Base-by-base conservation (phyloP, 2,113 vertebrate genomes). In the Cricetomys ansorgei region DNA sequence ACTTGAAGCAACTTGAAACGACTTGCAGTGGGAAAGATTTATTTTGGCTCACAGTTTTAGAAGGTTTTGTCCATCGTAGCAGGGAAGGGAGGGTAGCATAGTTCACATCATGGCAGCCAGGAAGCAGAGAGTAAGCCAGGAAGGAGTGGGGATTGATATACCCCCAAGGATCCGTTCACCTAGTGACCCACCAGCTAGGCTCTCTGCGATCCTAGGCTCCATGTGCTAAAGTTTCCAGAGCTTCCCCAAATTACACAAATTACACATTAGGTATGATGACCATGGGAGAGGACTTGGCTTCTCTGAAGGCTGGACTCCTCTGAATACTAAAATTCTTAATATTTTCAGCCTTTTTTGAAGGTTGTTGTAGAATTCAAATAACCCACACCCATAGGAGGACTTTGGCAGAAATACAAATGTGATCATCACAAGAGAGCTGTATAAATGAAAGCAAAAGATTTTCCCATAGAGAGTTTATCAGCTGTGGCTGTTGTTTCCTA, bases 371-470 rank as follows among this genome's bases (percentile, higher is more conserved):
- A 67, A 73, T 45, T 69, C 40, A 57, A 88, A 76, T 65, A 64
- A 87, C 67, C 25, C 25, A n/a, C 55, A 48, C 37, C 0, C 27
- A 37, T 65, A 59, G 34, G 50, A 87, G 69, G 50, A 55, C 19
- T 96, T 90, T 70, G 80, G 34, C 87, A 90, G 50, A 34, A 57
- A 73, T 89, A 65, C 89, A 94, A 96, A 73, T 40, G 9, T 89
- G 50, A 55, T 43, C 92, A 70, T 55, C 27, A 85, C 40, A 55
- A 62, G 48, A 40, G 64, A 88, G 69, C 87, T 96, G 81, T 90
- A 72, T 72, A 55, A 50, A 65, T 53, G 19, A 7, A 94, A 79
- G 53, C 86, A 40, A 62, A 40, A 62, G 50, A 90, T 81, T 92
- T 76, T n/a, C 57, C 16, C 55, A 50, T 45, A 48, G 11, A 29